Evolutionary conservation across 2,888 invertebrate genomes (phyloP).

Genomic region (Nomada fabriciana): DNA sequence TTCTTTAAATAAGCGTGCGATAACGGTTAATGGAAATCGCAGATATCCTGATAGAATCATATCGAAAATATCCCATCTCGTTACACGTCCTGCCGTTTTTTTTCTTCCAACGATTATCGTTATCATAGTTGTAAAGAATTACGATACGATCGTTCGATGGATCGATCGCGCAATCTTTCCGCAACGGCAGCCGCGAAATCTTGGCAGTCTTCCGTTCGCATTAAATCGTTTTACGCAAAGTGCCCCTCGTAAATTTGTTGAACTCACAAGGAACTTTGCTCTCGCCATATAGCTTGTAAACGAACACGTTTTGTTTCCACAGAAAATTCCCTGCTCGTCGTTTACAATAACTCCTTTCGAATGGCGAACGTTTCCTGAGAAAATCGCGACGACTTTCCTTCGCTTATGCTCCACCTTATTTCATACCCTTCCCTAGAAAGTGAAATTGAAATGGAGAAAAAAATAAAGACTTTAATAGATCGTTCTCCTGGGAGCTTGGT

Average conservation of each 20-base stretch:
- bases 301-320: conserved; percentile 6
- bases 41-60: background rate
- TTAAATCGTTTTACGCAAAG: conserved; percentile 61
- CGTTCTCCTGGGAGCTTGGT: too few species aligned
- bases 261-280: conserved; percentile 41
- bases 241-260: conserved; percentile 51
- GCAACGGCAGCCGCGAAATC: conserved; percentile 30
- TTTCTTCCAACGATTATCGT: conserved; percentile 58
- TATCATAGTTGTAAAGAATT: conserved; percentile 59
- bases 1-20: background rate
- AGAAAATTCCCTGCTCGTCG: background rate
- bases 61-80: conserved; percentile 35
- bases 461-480: too few species aligned
- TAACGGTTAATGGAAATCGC: background rate
- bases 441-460: background rate
- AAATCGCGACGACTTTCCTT: background rate
- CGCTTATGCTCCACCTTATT: background rate
- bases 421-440: background rate
- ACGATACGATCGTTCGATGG: conserved; percentile 52
- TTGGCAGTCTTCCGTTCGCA: conserved; percentile 26
- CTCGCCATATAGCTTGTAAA: conserved; percentile 46
- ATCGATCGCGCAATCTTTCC: conserved; percentile 46
- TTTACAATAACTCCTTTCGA: conserved; percentile 13
- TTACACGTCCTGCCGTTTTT: conserved; percentile 21
- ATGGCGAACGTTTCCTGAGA: background rate